Evolutionary conservation across 2,888 invertebrate genomes (phyloP), one percentile per base, ranked within the genome.

Genomic region (Nephrotoma appendiculata): DNA sequence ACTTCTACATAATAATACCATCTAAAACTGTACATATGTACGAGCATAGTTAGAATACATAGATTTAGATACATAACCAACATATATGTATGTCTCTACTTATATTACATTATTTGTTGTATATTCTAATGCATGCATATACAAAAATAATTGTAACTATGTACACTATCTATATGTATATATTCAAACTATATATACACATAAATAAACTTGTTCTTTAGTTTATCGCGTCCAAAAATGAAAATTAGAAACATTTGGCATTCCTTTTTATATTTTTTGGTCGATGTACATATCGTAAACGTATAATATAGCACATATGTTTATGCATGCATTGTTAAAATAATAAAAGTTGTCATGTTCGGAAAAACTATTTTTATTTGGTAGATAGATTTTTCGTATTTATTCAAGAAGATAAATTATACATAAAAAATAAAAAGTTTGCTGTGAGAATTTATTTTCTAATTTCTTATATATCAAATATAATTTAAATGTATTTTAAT

Each of bases 241-340:
- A 71, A 71, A 71, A 71, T 71, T 71, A 71, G 71, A 85, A 85
- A 85, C 85, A 85, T 85, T 85, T 85, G 85, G 85, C 85, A 85
- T 85, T 85, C 85, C 43, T 85, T 44, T 85, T 19, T 85, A 85
- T 44, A 44, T 19, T 19, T 85, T 85, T 43, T 85, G 19, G 85
- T 85, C 43, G 44, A 44, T 44, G 42, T 85, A 41, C 85, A 44
- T 44, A 85, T 15, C 85, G 12, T 43, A 85, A 5, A 57, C 52
- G 52, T 71, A 31, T 71, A 71, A 31, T 31, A 71, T 71, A 71
- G 71, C 71, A 71, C 31, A 71, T 71, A 71, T 71, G 71, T 31
- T 71, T 71, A 71, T 71, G 71, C 71, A 31, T 71, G 71, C 71
- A 71, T 71, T 71, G 71, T 71, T 71, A 71, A 71, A 71, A 71